phyloP scores from a whole-genome alignment of 2,113 vertebrate species.

The Eptatretus burgeri region DNA sequence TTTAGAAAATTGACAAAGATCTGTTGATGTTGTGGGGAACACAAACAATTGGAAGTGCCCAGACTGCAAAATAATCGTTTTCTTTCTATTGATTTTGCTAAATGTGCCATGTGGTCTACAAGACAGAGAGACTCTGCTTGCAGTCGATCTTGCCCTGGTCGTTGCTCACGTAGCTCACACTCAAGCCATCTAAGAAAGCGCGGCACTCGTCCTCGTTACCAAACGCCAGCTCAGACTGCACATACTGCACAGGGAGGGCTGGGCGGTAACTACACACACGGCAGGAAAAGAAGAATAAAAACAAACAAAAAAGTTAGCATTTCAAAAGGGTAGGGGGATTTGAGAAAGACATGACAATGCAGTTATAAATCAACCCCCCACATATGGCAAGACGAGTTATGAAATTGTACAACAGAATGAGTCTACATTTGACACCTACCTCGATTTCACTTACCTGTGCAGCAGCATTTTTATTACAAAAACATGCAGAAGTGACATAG shows the following conservation, averaged over 20 bases:
- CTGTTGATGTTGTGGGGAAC: no score
- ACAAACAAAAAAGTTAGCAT: conserved; percentile 7
- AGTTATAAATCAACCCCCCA: background rate
- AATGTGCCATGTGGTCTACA: conserved; percentile 13
- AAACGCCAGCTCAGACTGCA: conserved; percentile 51
- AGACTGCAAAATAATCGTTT: no score
- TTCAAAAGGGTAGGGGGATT: background rate
- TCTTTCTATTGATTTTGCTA: no score
- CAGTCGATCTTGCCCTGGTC: conserved; percentile 56
- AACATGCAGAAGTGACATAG: no score
- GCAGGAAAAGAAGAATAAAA: conserved; percentile 11
- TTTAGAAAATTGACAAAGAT: no score
- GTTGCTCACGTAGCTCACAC: conserved; percentile 27
- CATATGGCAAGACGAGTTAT: no score
- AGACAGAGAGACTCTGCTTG: conserved; percentile 38
- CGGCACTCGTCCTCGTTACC: conserved; percentile 45
- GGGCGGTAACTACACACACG: conserved; percentile 24
- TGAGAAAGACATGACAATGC: background rate
- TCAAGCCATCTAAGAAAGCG: conserved; percentile 39
- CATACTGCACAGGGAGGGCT: conserved; percentile 35
- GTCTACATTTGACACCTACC: no score
- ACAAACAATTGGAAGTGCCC: no score
- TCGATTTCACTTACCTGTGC: no score
- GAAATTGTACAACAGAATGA: no score
- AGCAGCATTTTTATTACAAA: no score